Evolutionary conservation across 2,113 vertebrate species (phyloP).

Genomic region (Campylomormyrus numenius): DNA sequence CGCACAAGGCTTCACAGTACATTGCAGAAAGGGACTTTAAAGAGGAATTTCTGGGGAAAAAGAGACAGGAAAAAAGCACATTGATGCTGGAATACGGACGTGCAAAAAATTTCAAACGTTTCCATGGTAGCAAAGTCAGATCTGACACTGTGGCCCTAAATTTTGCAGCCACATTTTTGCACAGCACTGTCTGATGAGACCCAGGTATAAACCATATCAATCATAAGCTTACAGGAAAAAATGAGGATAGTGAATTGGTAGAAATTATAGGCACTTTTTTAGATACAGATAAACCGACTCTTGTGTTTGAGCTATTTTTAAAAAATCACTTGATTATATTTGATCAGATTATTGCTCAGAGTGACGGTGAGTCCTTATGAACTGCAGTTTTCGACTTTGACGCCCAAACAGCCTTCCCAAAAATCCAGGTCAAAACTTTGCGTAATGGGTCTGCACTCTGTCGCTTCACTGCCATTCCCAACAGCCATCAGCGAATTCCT

Average conservation of each 20-base stretch:
- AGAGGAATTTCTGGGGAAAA: neutral
- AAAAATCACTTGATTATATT: neutral
- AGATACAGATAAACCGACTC: neutral
- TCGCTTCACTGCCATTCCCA: conserved; percentile 54
- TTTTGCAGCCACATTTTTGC: neutral
- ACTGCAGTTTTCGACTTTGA: neutral
- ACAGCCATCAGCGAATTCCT: conserved; percentile 47
- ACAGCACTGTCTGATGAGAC: neutral
- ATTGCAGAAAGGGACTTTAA: neutral
- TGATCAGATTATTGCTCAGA: neutral
- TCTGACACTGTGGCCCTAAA: neutral
- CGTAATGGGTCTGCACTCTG: conserved; percentile 44
- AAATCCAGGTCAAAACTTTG: neutral
- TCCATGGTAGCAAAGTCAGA: conserved; percentile 7
- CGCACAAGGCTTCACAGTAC: neutral
- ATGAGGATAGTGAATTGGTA: neutral
- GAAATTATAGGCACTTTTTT: neutral
- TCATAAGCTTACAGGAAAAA: neutral
- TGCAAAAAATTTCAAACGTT: conserved; percentile 6
- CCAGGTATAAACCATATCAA: neutral
- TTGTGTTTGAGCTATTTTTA: neutral
- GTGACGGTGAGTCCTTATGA: neutral
- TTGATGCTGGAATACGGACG: neutral
- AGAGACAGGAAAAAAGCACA: neutral
- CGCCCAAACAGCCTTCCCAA: neutral